phyloP scores from a whole-genome alignment of 2,113 vertebrate species.

The Formicarius rufipectus region DNA sequence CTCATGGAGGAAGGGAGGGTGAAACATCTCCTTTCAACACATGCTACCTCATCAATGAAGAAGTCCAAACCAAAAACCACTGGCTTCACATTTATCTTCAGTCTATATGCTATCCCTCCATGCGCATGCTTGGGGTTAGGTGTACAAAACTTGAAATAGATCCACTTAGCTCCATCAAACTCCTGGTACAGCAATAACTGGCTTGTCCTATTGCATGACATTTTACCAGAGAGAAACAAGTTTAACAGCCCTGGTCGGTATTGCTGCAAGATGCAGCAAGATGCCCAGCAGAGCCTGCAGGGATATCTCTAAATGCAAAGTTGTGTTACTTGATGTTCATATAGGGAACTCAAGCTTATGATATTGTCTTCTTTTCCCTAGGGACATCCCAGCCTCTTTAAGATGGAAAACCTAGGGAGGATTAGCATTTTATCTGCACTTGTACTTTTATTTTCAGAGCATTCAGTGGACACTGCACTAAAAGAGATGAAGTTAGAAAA shows the following conservation, averaged over 20 bases:
- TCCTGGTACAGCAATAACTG: neutral
- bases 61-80: neutral
- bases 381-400: neutral
- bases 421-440: neutral
- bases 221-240: neutral
- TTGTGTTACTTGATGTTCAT: neutral
- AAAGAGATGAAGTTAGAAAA: neutral
- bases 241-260: neutral
- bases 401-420: neutral
- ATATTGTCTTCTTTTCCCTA: neutral
- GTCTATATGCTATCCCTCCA: neutral
- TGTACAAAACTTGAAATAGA: neutral
- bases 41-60: neutral
- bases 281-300: neutral
- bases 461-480: neutral
- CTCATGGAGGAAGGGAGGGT: neutral
- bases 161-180: neutral
- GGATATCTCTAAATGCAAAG: neutral
- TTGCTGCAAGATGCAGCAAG: neutral
- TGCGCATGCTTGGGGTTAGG: accelerated
- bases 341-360: neutral
- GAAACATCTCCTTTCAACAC: neutral
- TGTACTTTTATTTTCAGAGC: neutral
- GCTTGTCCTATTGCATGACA: neutral
- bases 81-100: neutral